Conservation (phyloP, 2,113 vertebrate species). For the Tragelaphus strepsiceros region DNA sequence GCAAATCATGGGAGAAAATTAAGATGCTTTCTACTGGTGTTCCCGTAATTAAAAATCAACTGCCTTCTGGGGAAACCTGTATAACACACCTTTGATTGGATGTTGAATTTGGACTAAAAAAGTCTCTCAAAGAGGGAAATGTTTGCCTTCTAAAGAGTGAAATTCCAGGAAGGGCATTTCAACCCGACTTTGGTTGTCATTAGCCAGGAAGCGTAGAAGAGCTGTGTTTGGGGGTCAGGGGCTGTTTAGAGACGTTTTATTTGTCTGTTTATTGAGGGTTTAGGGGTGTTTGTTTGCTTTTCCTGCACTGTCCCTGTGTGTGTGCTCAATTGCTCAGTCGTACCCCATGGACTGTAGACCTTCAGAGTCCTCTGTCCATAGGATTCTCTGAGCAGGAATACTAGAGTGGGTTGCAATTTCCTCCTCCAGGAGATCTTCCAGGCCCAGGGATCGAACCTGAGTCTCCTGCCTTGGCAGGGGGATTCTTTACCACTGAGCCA, state of each 20-base stretch:
- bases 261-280: not conserved
- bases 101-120: not conserved
- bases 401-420: not conserved
- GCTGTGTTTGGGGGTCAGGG: not conserved
- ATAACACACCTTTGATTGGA: not conserved
- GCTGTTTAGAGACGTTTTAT: not conserved
- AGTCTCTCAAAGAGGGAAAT: not conserved
- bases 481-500: not conserved
- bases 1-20: not conserved
- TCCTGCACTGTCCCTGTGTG: not conserved
- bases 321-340: not conserved
- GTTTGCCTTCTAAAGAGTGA: constrained; percentile 19
- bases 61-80: not conserved
- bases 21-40: not conserved
- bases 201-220: not conserved
- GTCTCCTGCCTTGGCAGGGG: not conserved
- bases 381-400: not conserved
- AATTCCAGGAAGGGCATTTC: not conserved
- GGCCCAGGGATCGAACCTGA: not conserved
- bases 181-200: not conserved
- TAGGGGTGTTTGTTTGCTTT: not conserved
- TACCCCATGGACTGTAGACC: not conserved
- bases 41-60: not conserved
- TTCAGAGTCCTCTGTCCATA: not conserved
- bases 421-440: not conserved